phyloP scores from a whole-genome alignment of 2,888 invertebrate species.

The Margaritifera margaritifera region DNA sequence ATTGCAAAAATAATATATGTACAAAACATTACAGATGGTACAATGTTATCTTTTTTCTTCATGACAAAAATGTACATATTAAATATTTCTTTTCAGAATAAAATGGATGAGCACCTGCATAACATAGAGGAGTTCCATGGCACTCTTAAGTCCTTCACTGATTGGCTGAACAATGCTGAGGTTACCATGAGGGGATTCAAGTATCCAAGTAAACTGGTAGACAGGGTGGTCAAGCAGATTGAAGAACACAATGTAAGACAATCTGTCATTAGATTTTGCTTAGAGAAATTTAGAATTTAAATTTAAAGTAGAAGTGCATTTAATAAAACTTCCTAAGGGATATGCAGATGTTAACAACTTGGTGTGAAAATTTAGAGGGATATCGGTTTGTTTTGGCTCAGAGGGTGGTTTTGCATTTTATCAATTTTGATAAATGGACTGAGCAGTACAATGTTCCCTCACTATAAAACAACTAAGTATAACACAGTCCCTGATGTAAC shows the following conservation, averaged over 20 bases:
- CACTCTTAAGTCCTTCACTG: conserved; percentile 70
- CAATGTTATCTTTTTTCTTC: no score
- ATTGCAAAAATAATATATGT: no score
- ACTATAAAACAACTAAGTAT: no score
- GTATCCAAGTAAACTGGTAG: conserved; percentile 71
- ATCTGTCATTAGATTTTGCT: background rate
- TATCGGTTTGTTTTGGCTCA: no score
- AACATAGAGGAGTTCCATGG: conserved; percentile 71
- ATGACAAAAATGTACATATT: background rate
- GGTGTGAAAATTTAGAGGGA: no score
- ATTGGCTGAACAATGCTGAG: conserved; percentile 71
- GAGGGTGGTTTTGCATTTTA: no score
- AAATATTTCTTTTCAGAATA: conserved; percentile 45
- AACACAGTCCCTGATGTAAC: no score
- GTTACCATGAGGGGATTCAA: conserved; percentile 69
- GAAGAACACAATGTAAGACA: conserved; percentile 67
- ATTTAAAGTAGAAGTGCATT: background rate
- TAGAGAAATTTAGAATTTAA: background rate
- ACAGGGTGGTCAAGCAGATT: conserved; percentile 66
- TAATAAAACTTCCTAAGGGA: no score
- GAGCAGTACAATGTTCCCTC: no score
- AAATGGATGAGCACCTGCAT: conserved; percentile 68
- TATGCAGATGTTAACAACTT: no score
- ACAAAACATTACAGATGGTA: no score
- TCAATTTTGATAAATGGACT: no score